Base-by-base conservation (phyloP, 2,113 vertebrate genomes). In the Rhinogobius similis region DNA sequence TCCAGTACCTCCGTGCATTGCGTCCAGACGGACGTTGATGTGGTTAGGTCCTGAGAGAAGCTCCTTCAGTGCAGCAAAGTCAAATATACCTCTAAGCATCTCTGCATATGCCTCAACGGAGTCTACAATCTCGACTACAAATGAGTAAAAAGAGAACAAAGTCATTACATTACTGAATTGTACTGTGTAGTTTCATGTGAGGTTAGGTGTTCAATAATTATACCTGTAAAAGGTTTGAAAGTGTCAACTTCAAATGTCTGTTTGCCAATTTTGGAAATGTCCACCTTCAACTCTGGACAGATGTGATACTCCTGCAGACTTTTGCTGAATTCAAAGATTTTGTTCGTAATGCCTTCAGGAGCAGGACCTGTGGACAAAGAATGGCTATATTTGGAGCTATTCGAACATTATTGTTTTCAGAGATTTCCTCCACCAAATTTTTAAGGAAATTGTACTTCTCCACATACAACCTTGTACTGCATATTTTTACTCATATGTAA, bases 251-350 rank as follows among this genome's bases (percentile, higher is more conserved):
- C 96, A 90, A 99, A 99, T 62, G 96, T 96, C 89, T 99, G 96
- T 65, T 97, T 99, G 50, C 98, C 95, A 52, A 98, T 94, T 68
- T 92, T 94, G 41, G 93, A 81, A 58, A 99, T 90, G 86, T 99
- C 96, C 52, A 96, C 94, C 62, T 96, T 94, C 70, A 99, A 91
- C 16, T 98, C 96, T 0, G 98, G 97, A 67, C 97, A 99, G 90
- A 98, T 98, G 4, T 93, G 91, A 82, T 98, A 99, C 69, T 99
- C 97, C 80, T 97, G 94, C 1, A 98, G 94, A 62, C 92, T 90
- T 92, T 99, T 99, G 91, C 98, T 99, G 86, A 98, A 89, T 53
- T 99, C 96, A 89, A 95, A 99, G 71, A 99, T 99, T 87, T 98
- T 96, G 74, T 98, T 96, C 0, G 98, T 99, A 73, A 98, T 92